Evolutionary conservation across 92 coral and sea anemone species (phyloP).

Genomic region (Palythoa heliodiscus): DNA sequence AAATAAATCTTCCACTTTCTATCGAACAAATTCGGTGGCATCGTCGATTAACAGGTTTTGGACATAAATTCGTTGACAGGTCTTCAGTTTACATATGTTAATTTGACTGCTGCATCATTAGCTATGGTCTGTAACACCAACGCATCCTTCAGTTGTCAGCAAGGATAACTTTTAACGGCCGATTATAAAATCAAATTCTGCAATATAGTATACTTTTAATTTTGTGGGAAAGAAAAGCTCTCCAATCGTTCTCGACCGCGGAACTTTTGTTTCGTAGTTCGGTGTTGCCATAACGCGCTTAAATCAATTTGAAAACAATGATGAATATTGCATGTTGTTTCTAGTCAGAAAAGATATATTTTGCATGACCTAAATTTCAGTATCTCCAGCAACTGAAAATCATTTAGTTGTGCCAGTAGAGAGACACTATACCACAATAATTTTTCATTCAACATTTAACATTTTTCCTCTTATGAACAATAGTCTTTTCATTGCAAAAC

Average conservation of each 20-base stretch:
- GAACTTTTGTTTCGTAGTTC: constrained; percentile 5
- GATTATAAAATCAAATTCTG: not conserved
- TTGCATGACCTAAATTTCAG: not conserved
- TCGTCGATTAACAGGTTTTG: not conserved
- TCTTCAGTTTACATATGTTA: not conserved
- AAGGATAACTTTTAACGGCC: not conserved
- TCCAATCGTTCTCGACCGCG: not conserved
- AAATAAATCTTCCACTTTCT: not conserved
- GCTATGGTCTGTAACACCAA: not conserved
- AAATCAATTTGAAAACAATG: not conserved
- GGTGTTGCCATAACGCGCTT: constrained; percentile 8
- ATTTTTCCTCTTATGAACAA: too few species aligned
- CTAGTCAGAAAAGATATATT: constrained; percentile 16
- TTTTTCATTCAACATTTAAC: too few species aligned
- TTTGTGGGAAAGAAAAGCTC: not conserved
- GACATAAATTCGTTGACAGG: not conserved
- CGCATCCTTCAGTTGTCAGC: not conserved
- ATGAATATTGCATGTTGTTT: constrained; percentile 26
- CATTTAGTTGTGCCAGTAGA: not conserved
- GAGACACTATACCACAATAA: too few species aligned
- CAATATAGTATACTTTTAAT: too few species aligned
- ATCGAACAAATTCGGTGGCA: not conserved
- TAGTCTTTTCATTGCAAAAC: too few species aligned
- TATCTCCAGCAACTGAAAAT: not conserved
- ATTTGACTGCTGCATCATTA: not conserved